Percentiles rank a stretch among this genome's conserved stretches.
Conservation (phyloP, 2,797 vertebrate genomes). For the Mormyrops attenuatus region DNA sequence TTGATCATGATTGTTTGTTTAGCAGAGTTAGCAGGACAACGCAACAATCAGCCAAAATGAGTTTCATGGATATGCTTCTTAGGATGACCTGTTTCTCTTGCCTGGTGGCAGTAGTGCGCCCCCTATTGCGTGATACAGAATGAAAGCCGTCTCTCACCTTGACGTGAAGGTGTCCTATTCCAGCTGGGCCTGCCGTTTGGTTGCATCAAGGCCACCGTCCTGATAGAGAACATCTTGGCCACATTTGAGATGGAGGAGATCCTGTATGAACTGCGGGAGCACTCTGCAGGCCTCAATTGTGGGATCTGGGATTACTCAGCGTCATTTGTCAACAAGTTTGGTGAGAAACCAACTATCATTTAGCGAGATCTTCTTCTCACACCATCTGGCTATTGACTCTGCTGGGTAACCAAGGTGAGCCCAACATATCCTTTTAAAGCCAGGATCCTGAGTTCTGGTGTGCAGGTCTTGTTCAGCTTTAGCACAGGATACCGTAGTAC, state of each 20-base stretch:
- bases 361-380: background rate
- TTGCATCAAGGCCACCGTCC: conserved; percentile 68
- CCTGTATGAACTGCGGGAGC: conserved; percentile 64
- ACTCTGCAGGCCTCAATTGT: conserved; percentile 75
- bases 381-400: background rate
- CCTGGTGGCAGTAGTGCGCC: background rate
- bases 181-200: conserved; percentile 64
- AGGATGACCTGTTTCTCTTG: background rate
- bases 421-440: background rate
- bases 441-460: background rate
- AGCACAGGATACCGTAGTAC: background rate
- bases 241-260: conserved; percentile 79
- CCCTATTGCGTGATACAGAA: background rate
- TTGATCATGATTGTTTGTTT: background rate
- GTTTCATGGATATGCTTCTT: background rate
- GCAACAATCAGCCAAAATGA: background rate
- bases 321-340: conserved; percentile 72
- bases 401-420: background rate
- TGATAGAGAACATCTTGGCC: conserved; percentile 71
- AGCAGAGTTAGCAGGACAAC: background rate
- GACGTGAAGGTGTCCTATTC: background rate
- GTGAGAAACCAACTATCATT: conserved; percentile 41
- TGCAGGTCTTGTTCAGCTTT: background rate
- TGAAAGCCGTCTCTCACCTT: background rate
- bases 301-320: conserved; percentile 79